A percentile compares a stretch with the other conserved stretches of the same genome.
Conservation (phyloP, 2,797 vertebrate species). For the Aselliscus stoliczkanus region DNA sequence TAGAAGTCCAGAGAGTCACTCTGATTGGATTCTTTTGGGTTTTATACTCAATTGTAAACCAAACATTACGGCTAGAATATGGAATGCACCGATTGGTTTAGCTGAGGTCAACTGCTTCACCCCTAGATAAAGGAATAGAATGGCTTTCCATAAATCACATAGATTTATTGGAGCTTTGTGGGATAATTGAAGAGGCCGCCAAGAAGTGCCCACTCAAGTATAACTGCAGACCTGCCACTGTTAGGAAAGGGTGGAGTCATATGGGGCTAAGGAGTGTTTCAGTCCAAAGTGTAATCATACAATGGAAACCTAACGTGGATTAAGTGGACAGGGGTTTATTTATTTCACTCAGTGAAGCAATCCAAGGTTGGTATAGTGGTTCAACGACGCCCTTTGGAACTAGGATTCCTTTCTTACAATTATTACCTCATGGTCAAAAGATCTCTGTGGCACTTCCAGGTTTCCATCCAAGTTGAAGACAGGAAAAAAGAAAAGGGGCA, state of each 20-base stretch:
- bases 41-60: neutral
- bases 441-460: neutral
- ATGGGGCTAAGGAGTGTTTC: neutral
- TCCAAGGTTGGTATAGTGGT: neutral
- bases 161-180: neutral
- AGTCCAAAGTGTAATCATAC: neutral
- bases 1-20: neutral
- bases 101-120: neutral
- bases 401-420: neutral
- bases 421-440: neutral
- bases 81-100: neutral
- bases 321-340: neutral
- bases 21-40: neutral
- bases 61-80: neutral
- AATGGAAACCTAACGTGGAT: neutral
- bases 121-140: neutral
- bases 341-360: neutral
- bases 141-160: neutral
- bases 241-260: neutral
- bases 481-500: neutral
- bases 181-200: neutral
- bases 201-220: neutral
- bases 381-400: neutral
- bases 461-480: neutral
- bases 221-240: neutral